These are phyloP conservation scores for Caenorhabditis elegans DNA, from an alignment of 1,140 invertebrate species.

Conservation along the genomic window DNA sequence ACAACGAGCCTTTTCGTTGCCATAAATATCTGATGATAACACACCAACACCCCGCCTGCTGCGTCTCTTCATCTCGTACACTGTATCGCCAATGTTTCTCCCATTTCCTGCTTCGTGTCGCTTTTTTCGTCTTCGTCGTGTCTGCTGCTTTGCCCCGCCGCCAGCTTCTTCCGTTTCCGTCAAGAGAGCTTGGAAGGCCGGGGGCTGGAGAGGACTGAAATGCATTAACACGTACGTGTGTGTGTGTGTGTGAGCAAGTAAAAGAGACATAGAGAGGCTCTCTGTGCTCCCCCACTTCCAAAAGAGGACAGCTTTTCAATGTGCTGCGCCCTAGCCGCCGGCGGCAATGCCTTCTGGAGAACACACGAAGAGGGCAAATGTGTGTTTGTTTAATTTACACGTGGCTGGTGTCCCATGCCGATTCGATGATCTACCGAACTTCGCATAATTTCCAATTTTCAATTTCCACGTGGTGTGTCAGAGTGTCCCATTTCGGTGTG, in stretches of 20 bases:
- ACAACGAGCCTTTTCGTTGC: conserved; percentile 22
- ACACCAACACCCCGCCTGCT: background rate
- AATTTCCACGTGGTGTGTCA: too few species aligned
- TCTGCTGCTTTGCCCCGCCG: too few species aligned
- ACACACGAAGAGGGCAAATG: background rate
- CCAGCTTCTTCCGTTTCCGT: conserved; percentile 23
- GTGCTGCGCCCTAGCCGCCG: background rate
- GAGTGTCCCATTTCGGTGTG: too few species aligned
- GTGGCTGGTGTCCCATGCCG: too few species aligned
- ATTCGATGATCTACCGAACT: too few species aligned
- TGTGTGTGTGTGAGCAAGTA: background rate
- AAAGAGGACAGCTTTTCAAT: conserved; percentile 27
- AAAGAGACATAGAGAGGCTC: background rate
- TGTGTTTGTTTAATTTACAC: too few species aligned
- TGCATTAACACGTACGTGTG: conserved; percentile 31
- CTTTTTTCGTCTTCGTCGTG: background rate
- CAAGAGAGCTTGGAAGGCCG: conserved; percentile 21
- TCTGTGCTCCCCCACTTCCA: background rate
- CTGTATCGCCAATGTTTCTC: background rate
- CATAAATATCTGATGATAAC: conserved; percentile 25
- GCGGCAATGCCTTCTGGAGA: background rate
- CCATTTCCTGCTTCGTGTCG: background rate
- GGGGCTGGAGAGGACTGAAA: background rate
- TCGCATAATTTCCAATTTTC: too few species aligned
- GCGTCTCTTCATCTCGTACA: background rate